Base-by-base conservation (phyloP, 2,888 invertebrate genomes). In the Lycia hirtaria region DNA sequence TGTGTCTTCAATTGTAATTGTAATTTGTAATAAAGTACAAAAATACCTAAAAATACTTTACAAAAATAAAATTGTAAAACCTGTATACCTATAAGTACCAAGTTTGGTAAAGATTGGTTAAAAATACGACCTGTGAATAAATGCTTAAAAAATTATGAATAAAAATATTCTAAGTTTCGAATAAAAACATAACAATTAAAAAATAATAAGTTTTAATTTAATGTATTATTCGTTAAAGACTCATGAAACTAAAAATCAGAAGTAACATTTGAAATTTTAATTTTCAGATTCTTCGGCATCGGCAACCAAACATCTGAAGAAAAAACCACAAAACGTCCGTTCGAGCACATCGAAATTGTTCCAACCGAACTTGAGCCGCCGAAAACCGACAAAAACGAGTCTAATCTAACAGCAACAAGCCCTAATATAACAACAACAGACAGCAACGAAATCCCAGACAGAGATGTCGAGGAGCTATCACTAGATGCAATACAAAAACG, bases 381-480 rank as follows among this genome's bases (percentile, higher is more conserved):
- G 33, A 47, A 24, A 40, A 35, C 26, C 9, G n/a, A 20, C 45
- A 48, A 43, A 20, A 47, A 40, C 30, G 22, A 20, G 12, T 2
- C 24, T 7, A 44, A 14, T 6, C 22, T 28, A 26, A 14, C 33
- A 32, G 12, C 15, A 44, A 44, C 28, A 14, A 30, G n/a, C 0
- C 44, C 44, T 10, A 54, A 60, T 30, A 57, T 47, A 44, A 38
- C 38, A 14, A 14, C 22, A 69, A 53, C 38, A 48, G 28, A 10
- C 20, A 56, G 47, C 61, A 88, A 89, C 64, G 76, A 82, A 20
- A 80, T 85, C 12, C 76, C 52, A 10, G 32, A 58, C 9, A 35
- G 85, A 62, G 91, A 90, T 26, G 78, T 86, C 0, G 92, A 92
- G 65, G 88, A 90, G 60, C 55, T 92, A 0, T 85, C 88, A 0